Percentiles rank a stretch among this genome's conserved stretches.
Conservation (phyloP, 2,797 vertebrate species). For the Gymnopithys bicolor region DNA sequence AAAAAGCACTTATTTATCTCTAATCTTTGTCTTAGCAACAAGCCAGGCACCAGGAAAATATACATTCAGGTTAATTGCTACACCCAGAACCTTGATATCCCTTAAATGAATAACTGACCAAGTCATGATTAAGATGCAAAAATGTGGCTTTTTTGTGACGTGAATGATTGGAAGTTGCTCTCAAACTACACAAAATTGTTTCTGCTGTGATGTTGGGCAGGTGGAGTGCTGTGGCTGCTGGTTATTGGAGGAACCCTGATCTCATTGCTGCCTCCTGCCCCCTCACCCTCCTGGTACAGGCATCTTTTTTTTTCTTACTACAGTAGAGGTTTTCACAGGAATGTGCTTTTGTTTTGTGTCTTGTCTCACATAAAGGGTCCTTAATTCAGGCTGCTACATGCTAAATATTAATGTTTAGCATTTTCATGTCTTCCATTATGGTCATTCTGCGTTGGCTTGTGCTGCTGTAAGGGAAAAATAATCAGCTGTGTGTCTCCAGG, state of each 20-base stretch:
- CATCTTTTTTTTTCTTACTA: background rate
- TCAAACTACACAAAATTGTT: background rate
- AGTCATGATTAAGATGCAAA: background rate
- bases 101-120: background rate
- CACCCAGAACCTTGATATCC: background rate
- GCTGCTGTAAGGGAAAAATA: background rate
- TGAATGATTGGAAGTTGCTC: background rate
- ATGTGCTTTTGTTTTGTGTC: background rate
- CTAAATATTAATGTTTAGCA: constrained; percentile 11
- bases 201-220: background rate
- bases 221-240: background rate
- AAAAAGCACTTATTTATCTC: background rate
- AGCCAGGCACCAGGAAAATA: background rate
- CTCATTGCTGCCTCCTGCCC: background rate
- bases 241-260: background rate
- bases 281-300: background rate
- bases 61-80: background rate
- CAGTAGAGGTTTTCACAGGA: background rate
- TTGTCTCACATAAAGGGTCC: background rate
- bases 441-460: background rate
- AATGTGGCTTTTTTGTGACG: background rate
- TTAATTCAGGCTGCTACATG: background rate
- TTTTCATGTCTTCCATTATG: background rate
- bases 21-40: background rate
- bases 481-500: background rate